Conservation (phyloP, 2,888 invertebrate species). For the Synergus gifuensis region DNA sequence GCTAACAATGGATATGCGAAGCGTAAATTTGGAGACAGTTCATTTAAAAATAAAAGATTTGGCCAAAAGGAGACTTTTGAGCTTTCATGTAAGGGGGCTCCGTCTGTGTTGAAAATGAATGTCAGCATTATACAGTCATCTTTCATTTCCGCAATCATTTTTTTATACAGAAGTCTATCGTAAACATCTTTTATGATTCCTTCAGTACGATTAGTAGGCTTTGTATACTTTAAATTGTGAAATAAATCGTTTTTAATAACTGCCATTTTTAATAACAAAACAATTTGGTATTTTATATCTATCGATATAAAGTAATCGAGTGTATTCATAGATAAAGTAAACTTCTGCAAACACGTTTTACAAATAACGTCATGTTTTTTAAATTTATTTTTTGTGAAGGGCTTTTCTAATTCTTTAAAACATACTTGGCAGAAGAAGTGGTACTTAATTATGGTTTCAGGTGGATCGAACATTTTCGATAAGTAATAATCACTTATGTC, state of each 20-base stretch:
- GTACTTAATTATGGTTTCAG: neutral
- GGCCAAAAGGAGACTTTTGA: conserved; percentile 32
- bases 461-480: conserved; percentile 1
- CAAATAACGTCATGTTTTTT: neutral
- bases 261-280: conserved; percentile 4
- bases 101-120: neutral
- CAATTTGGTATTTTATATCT: conserved; percentile 40
- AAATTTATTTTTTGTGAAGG: too few relatives aligned
- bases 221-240: neutral
- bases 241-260: neutral
- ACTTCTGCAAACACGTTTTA: neutral
- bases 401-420: neutral
- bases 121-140: neutral
- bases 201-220: neutral
- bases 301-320: conserved; percentile 25
- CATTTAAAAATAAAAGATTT: conserved; percentile 17
- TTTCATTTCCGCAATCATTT: neutral
- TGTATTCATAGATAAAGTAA: neutral
- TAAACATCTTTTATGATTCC: conserved; percentile 18
- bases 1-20: conserved; percentile 31
- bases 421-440: neutral
- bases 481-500: neutral
- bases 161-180: conserved; percentile 1
- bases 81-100: conserved; percentile 20
- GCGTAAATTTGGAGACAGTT: conserved; percentile 34